A percentile compares a stretch with the other conserved stretches of the same genome.
Evolutionary conservation across 2,888 invertebrate genomes (phyloP).

Genomic region (Eupithecia subfuscata): DNA sequence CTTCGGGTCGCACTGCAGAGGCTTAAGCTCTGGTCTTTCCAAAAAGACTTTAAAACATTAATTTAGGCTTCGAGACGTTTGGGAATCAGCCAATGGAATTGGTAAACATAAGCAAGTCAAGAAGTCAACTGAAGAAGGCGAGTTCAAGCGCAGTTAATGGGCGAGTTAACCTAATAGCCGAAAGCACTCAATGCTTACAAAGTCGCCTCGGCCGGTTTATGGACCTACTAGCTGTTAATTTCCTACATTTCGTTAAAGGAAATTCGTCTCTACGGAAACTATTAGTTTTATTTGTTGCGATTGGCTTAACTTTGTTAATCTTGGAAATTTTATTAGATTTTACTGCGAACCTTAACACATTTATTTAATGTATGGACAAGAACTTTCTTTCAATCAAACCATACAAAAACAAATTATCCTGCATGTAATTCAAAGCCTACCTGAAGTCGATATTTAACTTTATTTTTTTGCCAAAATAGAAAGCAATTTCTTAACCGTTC

Average conservation of each 20-base stretch:
- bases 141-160: conserved; percentile 76
- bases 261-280: conserved; percentile 74
- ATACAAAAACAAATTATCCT: background rate
- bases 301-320: conserved; percentile 56
- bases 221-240: conserved; percentile 80
- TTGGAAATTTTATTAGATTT: conserved; percentile 49
- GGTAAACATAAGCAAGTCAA: background rate
- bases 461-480: conserved; percentile 37
- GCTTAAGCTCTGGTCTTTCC: background rate
- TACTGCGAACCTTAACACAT: background rate
- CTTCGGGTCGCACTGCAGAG: background rate
- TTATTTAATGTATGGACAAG: background rate
- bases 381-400: background rate
- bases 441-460: background rate
- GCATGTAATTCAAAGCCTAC: background rate
- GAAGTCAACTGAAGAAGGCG: conserved; percentile 68
- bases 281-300: conserved; percentile 60
- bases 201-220: conserved; percentile 78
- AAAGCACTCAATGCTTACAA: conserved; percentile 83
- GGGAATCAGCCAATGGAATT: background rate
- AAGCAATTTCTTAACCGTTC: conserved; percentile 44
- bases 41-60: background rate
- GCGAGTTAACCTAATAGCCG: conserved; percentile 81
- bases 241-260: conserved; percentile 75
- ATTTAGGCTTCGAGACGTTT: background rate